These are phyloP conservation scores for Crenichthys baileyi DNA, from an alignment of 2,797 vertebrate genomes.

Conservation along the genomic window DNA sequence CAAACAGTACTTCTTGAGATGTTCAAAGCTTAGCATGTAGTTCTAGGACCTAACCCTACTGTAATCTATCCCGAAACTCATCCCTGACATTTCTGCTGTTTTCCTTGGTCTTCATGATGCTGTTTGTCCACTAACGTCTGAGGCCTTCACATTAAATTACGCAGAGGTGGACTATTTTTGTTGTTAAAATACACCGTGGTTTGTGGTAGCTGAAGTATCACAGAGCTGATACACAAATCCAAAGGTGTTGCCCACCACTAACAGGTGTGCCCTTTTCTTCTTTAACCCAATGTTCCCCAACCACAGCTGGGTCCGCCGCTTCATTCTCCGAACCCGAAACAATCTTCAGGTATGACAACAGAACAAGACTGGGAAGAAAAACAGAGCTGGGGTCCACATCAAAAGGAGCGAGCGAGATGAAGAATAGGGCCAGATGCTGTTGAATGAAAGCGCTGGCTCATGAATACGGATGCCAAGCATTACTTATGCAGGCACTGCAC, in stretches of 20 bases:
- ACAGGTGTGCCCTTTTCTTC: constrained; percentile 20
- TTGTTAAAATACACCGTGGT: no score
- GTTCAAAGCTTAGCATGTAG: no score
- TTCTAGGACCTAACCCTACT: no score
- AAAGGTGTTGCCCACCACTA: not conserved
- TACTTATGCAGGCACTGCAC: constrained; percentile 64
- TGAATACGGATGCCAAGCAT: constrained; percentile 70
- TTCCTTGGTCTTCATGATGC: no score
- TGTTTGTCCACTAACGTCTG: no score
- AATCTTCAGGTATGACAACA: constrained; percentile 79
- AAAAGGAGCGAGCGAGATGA: constrained; percentile 61
- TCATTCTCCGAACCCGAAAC: constrained; percentile 63
- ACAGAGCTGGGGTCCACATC: constrained; percentile 71
- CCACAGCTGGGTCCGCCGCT: constrained; percentile 28
- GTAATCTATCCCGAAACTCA: no score
- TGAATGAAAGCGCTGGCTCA: constrained; percentile 45
- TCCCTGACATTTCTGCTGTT: no score
- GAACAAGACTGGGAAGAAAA: constrained; percentile 67
- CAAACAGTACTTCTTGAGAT: no score
- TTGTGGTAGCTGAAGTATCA: no score
- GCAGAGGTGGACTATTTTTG: no score
- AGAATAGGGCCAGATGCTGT: constrained; percentile 77
- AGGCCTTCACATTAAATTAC: no score
- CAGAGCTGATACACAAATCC: not conserved
- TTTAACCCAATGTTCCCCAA: constrained; percentile 15